Evolutionary conservation across 2,797 vertebrate genomes (phyloP), one percentile per base, ranked within the genome.

Genomic region (Brachymystax lenok): DNA sequence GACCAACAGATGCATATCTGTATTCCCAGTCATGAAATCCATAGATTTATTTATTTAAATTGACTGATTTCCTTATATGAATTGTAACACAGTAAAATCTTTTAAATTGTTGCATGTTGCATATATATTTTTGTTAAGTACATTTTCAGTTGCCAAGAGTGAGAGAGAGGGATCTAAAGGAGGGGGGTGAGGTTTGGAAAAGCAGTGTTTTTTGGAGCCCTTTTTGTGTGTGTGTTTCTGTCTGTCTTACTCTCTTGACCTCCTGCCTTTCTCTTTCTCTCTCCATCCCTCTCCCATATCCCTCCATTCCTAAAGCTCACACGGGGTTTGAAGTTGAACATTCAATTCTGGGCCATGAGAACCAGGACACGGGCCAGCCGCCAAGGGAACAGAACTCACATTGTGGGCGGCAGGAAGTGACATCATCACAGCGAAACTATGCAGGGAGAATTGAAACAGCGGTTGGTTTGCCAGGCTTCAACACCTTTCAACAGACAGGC

Each of bases 331-430:
- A 46, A 46, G 40, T 64, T 5, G 73, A 86, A 73, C 71, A 6
- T 52, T 17, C 59, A 6, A 54, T 69, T 75, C 14, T 46, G 5
- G 82, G 59, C 50, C 30, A 14, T 73, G 73, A 74, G 80, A 82
- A 84, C 72, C 51, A 59, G 71, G 46, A 50, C 30, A 40, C 1
- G 24, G 28, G 75, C 72, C 35, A 17, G 71, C 83, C 66, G 70
- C 75, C 54, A 80, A 0, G 46, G 66, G 46, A 80, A 76, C 68
- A 19, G 17, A 51, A 50, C 56, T 14, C 54, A 19, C 75, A 13
- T 74, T 52, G 19, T 73, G 51, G 69, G 74, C 4, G 27, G 74
- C 17, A 83, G 80, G 79, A 83, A 83, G 69, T 86, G 77, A 90
- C 61, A 56, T 84, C 66, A 83, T 1, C 72, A 69, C 69, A 77